A percentile compares a stretch with the other conserved stretches of the same genome.
These are phyloP conservation scores for Lepus oiostolus DNA, from an alignment of 2,797 vertebrate species.

Conservation along the genomic window DNA sequence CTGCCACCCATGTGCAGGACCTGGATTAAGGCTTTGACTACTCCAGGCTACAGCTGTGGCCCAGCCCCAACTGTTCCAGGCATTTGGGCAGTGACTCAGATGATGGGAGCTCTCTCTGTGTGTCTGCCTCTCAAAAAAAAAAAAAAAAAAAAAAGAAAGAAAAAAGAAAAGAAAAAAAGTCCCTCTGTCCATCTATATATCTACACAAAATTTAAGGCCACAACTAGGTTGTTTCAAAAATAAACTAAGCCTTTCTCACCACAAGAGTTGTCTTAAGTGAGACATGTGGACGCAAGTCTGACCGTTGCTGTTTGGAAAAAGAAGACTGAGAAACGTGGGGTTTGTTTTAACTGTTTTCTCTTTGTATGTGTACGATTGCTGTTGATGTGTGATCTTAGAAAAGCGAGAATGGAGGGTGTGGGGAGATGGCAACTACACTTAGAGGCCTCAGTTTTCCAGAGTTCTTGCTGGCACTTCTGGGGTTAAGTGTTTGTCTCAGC, in stretches of 20 bases:
- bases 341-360: not conserved
- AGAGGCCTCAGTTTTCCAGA: not conserved
- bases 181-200: no score
- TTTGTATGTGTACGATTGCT: not conserved
- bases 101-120: no score
- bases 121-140: no score
- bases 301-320: not conserved
- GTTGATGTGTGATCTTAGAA: not conserved
- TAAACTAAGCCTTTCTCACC: not conserved
- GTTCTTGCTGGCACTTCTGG: not conserved
- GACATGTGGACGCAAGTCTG: not conserved
- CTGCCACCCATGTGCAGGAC: no score
- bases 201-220: constrained; percentile 12
- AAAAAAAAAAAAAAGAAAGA: no score
- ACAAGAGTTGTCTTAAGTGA: not conserved
- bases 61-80: no score
- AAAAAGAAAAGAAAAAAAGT: no score
- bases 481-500: not conserved
- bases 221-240: not conserved
- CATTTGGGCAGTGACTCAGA: no score
- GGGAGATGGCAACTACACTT: not conserved
- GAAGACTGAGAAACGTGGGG: not conserved
- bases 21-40: no score
- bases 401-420: not conserved
- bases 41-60: no score